Conservation (phyloP, 2,797 vertebrate genomes). For the Urophycis tenuis region DNA sequence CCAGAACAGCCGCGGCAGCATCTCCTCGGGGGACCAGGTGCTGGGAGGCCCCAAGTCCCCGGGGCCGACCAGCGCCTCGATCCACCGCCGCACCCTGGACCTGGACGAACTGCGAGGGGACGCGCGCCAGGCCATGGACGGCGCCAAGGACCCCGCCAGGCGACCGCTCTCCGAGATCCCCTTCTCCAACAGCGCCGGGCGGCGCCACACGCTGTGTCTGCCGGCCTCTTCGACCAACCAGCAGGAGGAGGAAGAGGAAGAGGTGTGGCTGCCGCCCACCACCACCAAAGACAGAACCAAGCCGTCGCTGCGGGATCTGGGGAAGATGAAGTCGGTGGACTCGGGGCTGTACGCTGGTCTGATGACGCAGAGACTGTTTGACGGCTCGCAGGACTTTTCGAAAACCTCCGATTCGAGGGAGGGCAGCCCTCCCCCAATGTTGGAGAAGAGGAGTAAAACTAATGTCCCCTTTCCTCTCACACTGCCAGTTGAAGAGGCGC, state of each 20-base stretch:
- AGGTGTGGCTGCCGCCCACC: slow-evolving; percentile 29
- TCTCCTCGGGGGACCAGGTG: slow-evolving; percentile 56
- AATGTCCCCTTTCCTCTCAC: slow-evolving; percentile 2
- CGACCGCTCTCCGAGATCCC: slow-evolving; percentile 33
- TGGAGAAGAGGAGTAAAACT: slow-evolving; percentile 35
- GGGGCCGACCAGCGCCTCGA: not conserved
- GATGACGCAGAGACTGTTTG: slow-evolving; percentile 21
- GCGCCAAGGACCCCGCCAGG: slow-evolving; percentile 47
- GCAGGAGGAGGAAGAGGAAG: slow-evolving; percentile 41
- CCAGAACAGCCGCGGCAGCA: slow-evolving; percentile 64
- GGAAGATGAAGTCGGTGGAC: slow-evolving; percentile 32
- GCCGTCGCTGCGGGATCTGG: slow-evolving; percentile 31
- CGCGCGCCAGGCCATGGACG: slow-evolving; percentile 45
- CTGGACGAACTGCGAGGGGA: slow-evolving; percentile 25
- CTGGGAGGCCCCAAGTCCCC: slow-evolving; percentile 53
- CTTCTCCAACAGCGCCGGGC: slow-evolving; percentile 41
- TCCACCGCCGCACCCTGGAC: slow-evolving; percentile 51
- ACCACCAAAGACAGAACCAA: slow-evolving; percentile 24
- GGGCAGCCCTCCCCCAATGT: slow-evolving; percentile 26
- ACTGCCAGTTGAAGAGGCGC: not conserved
- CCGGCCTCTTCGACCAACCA: slow-evolving; percentile 21
- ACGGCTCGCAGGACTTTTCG: slow-evolving; percentile 22
- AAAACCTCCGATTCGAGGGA: slow-evolving; percentile 13
- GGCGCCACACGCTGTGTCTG: slow-evolving; percentile 60
- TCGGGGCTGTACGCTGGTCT: slow-evolving; percentile 2